Evolutionary conservation across 2,113 vertebrate genomes (phyloP), one percentile per base, ranked within the genome.

Genomic region (Platycercus adscitus): DNA sequence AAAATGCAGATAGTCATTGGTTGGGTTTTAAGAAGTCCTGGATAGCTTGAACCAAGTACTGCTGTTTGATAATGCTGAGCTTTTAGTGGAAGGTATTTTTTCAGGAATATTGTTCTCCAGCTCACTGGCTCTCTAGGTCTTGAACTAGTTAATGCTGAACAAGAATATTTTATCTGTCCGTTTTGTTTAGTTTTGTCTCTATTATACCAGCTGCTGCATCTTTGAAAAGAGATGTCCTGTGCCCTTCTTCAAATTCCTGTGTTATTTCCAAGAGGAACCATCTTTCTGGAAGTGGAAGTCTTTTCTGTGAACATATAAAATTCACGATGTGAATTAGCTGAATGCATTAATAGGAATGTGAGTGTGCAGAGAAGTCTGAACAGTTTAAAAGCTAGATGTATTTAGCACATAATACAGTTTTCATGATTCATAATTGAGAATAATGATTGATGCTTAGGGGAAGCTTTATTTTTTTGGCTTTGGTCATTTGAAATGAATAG

Each of bases 171-270:
- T 60, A 71, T 93, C 63, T 43, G 3, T 93, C 63, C 39, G 3
- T 82, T 71, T 91, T 53, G 24, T 61, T 81, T n/a, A 63, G 53
- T 66, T 91, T 76, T 94, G 35, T 94, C 50, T 92, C 28, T 93
- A 1, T 87, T 89, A 92, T 55, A 35, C 39, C 61, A 86, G 81
- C 43, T 86, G 65, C 69, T 92, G 39, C 29, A 25, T 60, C 66
- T 93, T 88, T 81, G 81, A 86, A 91, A 81, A 86, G 77, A 60
- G 43, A 17, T 81, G 89, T 70, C 43, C 50, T n/a, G 33, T 84
- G 64, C 56, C 80, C 65, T 75, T 19, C 66, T 82, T 91, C 88
- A 86, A 58, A 92, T 93, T 56, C 19, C 83, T 89, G 23, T 91
- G 65, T 13, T 86, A 47, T 81, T 93, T 92, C 72, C 56, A 75